Percentiles rank a stretch among this genome's conserved stretches.
Evolutionary conservation across 2,113 vertebrate genomes (phyloP).

Genomic region (Columba janthina): DNA sequence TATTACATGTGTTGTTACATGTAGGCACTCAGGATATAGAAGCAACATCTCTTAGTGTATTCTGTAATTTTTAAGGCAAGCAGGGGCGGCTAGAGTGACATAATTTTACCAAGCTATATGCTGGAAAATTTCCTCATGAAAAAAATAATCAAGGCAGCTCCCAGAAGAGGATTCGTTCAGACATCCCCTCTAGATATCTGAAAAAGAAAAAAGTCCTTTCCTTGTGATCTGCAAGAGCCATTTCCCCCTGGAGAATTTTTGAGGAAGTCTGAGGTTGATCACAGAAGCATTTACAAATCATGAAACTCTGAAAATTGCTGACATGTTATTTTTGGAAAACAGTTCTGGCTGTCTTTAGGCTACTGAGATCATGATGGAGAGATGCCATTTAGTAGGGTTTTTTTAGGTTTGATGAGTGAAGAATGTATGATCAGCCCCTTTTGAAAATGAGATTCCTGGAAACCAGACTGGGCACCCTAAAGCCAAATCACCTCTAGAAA

Average conservation of each 20-base stretch:
- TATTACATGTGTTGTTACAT: not conserved
- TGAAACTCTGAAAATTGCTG: slow-evolving; percentile 44
- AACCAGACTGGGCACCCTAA: not conserved
- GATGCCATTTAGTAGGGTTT: not conserved
- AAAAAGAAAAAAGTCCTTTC: not conserved
- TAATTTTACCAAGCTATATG: not conserved
- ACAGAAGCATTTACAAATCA: slow-evolving; percentile 28
- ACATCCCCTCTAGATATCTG: not conserved
- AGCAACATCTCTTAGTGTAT: not conserved
- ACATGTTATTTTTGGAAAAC: slow-evolving; percentile 41
- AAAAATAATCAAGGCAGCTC: not conserved
- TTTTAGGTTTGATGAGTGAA: not conserved
- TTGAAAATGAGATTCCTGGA: not conserved
- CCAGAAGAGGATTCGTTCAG: not conserved
- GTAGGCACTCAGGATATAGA: not conserved
- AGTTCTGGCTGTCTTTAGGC: not conserved
- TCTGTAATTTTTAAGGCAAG: not conserved
- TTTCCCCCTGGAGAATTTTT: slow-evolving; percentile 40
- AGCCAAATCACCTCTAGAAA: not conserved
- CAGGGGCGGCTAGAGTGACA: not conserved
- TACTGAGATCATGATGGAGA: not conserved
- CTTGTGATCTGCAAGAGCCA: not conserved
- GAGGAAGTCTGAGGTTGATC: slow-evolving; percentile 24
- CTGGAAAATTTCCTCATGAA: not conserved
- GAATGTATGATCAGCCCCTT: not conserved